phyloP scores from a whole-genome alignment of 1,140 invertebrate species.

The Caerostris darwini region DNA sequence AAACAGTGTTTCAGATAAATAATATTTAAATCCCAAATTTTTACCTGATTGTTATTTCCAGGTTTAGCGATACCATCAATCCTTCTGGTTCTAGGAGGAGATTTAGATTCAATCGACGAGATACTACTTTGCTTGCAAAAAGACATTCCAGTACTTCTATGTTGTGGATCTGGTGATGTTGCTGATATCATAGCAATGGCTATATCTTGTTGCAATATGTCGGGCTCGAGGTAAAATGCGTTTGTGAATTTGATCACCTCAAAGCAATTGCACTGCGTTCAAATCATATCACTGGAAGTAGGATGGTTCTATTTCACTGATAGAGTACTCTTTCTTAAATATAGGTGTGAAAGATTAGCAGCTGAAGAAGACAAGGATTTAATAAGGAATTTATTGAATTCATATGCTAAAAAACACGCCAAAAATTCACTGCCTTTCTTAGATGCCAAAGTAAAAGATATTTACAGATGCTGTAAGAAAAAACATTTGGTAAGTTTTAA shows the following conservation, averaged over 20 bases:
- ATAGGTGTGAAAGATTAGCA: slow-evolving; percentile 65
- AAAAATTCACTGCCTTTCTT: slow-evolving; percentile 36
- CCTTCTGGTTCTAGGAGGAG: slow-evolving; percentile 82
- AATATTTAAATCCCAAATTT: background rate
- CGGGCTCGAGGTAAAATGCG: slow-evolving; percentile 37
- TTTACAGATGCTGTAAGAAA: slow-evolving; percentile 75
- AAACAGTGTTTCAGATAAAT: background rate
- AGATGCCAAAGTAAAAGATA: slow-evolving; percentile 75
- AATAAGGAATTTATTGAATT: slow-evolving; percentile 69
- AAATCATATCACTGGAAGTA: too few species aligned
- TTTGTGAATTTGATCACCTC: background rate
- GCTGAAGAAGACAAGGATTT: slow-evolving; percentile 74
- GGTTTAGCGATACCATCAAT: slow-evolving; percentile 82
- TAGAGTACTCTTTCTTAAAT: background rate
- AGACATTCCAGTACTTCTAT: slow-evolving; percentile 81
- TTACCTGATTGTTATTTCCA: background rate
- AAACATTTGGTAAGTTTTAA: slow-evolving; percentile 66
- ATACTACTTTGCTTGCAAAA: slow-evolving; percentile 80
- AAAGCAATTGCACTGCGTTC: too few species aligned
- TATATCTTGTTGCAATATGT: slow-evolving; percentile 49
- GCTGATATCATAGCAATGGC: slow-evolving; percentile 83
- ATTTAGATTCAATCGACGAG: slow-evolving; percentile 81
- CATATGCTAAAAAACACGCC: slow-evolving; percentile 56
- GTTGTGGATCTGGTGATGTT: slow-evolving; percentile 83
- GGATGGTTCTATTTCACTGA: background rate